These are phyloP conservation scores for Mesoligia furuncula DNA, from an alignment of 2,888 invertebrate species.

Conservation along the genomic window DNA sequence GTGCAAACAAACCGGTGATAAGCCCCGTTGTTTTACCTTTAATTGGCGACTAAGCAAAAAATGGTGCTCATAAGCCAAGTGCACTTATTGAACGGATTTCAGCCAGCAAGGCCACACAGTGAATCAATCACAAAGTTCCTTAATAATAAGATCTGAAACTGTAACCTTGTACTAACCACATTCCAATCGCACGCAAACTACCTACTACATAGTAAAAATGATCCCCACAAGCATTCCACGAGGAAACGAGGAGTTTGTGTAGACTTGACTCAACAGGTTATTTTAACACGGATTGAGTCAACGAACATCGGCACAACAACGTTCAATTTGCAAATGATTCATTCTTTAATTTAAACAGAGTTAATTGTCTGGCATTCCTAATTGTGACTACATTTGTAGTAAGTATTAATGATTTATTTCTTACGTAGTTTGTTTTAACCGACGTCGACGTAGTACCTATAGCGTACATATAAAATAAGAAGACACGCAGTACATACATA, in stretches of 20 bases:
- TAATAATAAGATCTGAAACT: slow-evolving; percentile 8
- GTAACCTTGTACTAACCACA: neutral
- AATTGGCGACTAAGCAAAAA: neutral
- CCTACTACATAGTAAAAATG: neutral
- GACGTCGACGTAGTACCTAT: neutral
- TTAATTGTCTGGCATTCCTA: neutral
- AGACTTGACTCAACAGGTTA: slow-evolving; percentile 40
- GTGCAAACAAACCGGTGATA: neutral
- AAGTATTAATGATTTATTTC: neutral
- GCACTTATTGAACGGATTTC: neutral
- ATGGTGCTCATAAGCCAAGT: neutral
- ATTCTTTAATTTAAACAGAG: neutral
- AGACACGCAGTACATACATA: neutral
- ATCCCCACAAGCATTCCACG: slow-evolving; percentile 19
- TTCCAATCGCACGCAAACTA: slow-evolving; percentile 16
- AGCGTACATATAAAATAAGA: too few relatives aligned
- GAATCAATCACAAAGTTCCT: slow-evolving; percentile 8
- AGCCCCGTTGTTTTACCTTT: neutral
- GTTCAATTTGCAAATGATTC: slow-evolving; percentile 6
- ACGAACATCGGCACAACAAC: slow-evolving; percentile 8
- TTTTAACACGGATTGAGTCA: slow-evolving; percentile 17
- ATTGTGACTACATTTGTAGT: neutral
- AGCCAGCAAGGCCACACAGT: neutral
- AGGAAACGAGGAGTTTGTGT: neutral
- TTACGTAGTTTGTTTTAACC: neutral